Evolutionary conservation across 1,140 invertebrate genomes (phyloP).

Genomic region (Ostrea denselamellosa): DNA sequence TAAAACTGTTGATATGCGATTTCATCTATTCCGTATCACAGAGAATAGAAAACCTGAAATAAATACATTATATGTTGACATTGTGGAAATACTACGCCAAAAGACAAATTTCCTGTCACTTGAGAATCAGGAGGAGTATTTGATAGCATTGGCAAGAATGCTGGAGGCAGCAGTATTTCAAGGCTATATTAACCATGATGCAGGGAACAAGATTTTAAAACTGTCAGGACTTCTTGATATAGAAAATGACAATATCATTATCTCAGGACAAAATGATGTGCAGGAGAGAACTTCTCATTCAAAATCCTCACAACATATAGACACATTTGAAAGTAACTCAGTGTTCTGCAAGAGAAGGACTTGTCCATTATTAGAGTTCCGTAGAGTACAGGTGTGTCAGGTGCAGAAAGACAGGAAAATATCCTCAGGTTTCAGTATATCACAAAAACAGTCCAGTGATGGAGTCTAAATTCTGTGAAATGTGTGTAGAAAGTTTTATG

Average conservation of each 20-base stretch:
- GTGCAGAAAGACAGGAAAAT: neutral
- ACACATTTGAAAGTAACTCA: neutral
- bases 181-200: slow-evolving; percentile 57
- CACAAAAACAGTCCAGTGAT: neutral
- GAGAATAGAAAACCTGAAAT: slow-evolving; percentile 60
- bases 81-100: slow-evolving; percentile 64
- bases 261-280: neutral
- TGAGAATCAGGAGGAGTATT: slow-evolving; percentile 63
- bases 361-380: neutral
- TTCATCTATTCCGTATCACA: neutral
- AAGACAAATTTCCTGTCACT: slow-evolving; percentile 70
- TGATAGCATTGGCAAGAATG: slow-evolving; percentile 68
- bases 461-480: neutral
- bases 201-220: slow-evolving; percentile 49
- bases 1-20: neutral
- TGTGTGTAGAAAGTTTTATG: too few relatives aligned
- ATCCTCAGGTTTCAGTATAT: neutral
- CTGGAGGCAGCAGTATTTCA: slow-evolving; percentile 71
- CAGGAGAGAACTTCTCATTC: neutral
- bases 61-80: slow-evolving; percentile 70
- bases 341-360: neutral
- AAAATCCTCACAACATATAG: neutral
- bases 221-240: neutral
- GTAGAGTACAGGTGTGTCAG: neutral
- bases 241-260: neutral